phyloP scores from a whole-genome alignment of 2,113 vertebrate species.

The Crypturellus undulatus region DNA sequence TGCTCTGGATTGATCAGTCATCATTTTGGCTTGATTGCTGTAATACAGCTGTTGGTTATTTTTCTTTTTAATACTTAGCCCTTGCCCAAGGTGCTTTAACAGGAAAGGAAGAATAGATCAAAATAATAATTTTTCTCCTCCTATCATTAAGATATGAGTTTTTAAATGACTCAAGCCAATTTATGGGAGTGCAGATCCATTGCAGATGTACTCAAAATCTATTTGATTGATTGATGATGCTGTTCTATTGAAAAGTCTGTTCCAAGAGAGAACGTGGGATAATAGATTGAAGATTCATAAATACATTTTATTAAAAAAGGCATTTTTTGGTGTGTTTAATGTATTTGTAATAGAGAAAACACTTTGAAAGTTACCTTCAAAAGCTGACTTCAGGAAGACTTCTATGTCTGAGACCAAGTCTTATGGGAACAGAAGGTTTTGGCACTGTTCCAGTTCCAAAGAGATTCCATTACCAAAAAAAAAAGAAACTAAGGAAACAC shows the following conservation, averaged over 20 bases:
- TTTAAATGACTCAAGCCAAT: conserved; percentile 43
- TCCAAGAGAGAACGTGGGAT: conserved; percentile 26
- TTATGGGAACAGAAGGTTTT: neutral
- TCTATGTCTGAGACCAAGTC: neutral
- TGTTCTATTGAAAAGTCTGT: conserved; percentile 32
- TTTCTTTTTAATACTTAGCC: conserved; percentile 45
- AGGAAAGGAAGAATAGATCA: conserved; percentile 29
- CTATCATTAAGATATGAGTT: conserved; percentile 43
- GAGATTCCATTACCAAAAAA: neutral
- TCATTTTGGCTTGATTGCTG: conserved; percentile 21
- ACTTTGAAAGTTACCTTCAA: conserved; percentile 54
- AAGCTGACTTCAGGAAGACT: neutral
- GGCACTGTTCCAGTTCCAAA: neutral
- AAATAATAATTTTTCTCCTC: conserved; percentile 58
- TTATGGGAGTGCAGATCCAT: conserved; percentile 15
- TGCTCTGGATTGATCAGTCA: conserved; percentile 4
- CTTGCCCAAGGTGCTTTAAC: conserved; percentile 35
- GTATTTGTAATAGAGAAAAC: neutral
- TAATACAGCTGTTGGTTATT: conserved; percentile 36
- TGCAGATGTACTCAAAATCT: conserved; percentile 52
- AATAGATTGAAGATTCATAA: conserved; percentile 40
- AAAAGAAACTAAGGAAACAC: neutral
- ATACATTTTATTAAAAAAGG: conserved; percentile 11
- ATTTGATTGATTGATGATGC: conserved; percentile 36
- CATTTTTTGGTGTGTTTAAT: conserved; percentile 35